Conservation (phyloP, 1,140 invertebrate genomes). For the Propsilocerus akamusi region DNA sequence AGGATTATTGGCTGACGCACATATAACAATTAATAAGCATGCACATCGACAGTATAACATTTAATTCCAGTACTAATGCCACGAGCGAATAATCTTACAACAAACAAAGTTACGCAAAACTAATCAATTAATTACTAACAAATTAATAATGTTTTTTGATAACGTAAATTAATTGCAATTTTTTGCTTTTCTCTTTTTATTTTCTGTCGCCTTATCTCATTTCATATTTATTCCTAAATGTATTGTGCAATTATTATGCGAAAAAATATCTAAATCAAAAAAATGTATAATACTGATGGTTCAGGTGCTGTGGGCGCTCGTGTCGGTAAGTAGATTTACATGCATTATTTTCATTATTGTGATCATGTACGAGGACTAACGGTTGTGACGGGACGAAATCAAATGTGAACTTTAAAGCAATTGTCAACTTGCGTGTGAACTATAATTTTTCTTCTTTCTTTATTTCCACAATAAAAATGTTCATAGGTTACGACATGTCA, state of each 20-base stretch:
- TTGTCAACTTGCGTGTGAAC: neutral
- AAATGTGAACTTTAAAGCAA: conserved; percentile 4
- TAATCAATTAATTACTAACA: neutral
- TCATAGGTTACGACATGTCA: conserved; percentile 99
- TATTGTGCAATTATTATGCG: no score
- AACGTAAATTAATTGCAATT: neutral
- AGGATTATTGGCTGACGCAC: no score
- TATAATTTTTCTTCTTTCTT: neutral
- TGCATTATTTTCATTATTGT: neutral
- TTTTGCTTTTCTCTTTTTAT: conserved; percentile 10
- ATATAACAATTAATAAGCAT: no score
- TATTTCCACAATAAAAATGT: no score
- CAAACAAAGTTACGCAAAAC: no score
- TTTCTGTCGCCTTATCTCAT: neutral
- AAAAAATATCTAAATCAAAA: no score
- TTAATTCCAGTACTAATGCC: no score
- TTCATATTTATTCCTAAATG: neutral
- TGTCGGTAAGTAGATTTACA: conserved; percentile 11
- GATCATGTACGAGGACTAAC: no score
- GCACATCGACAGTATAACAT: no score
- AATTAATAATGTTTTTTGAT: neutral
- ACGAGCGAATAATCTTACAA: no score
- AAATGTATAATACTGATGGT: neutral
- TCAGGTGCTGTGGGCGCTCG: conserved; percentile 20
- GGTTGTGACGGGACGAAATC: no score